These are phyloP conservation scores for Callospermophilus lateralis DNA, from an alignment of 2,113 vertebrate genomes.

Conservation along the genomic window DNA sequence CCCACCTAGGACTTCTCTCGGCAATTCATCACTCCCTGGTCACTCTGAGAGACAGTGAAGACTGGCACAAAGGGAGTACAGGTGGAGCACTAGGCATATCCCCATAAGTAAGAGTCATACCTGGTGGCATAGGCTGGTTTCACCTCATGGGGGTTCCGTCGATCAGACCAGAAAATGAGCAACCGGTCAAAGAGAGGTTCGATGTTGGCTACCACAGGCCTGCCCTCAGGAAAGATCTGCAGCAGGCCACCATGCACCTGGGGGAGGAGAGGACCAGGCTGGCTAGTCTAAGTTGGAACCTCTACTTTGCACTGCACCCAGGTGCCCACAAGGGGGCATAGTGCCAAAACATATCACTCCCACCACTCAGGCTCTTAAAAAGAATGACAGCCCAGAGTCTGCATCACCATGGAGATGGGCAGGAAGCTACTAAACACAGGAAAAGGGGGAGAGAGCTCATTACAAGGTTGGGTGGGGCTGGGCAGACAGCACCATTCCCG, in stretches of 20 bases:
- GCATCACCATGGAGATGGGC: slow-evolving; percentile 66
- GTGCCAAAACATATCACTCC: neutral
- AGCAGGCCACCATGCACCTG: slow-evolving; percentile 94
- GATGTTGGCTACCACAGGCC: slow-evolving; percentile 93
- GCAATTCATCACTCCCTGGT: neutral
- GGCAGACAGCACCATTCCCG: slow-evolving; percentile 49
- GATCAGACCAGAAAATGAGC: slow-evolving; percentile 97
- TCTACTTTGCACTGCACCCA: neutral
- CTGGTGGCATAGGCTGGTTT: slow-evolving; percentile 94
- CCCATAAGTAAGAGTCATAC: slow-evolving; percentile 79
- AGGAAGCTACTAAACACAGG: slow-evolving; percentile 75
- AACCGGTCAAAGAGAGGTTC: slow-evolving; percentile 94
- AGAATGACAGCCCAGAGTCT: slow-evolving; percentile 45
- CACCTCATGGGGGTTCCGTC: slow-evolving; percentile 96
- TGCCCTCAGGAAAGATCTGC: slow-evolving; percentile 94
- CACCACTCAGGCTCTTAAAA: slow-evolving; percentile 18
- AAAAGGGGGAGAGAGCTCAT: slow-evolving; percentile 39
- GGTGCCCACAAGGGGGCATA: slow-evolving; percentile 9
- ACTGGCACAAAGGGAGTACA: neutral
- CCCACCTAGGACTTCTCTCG: neutral
- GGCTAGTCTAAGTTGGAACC: neutral
- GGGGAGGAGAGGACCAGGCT: neutral
- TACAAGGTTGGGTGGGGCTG: slow-evolving; percentile 5
- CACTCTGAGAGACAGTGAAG: neutral
- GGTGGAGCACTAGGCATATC: neutral